These are phyloP conservation scores for Nixonia krombeini DNA, from an alignment of 1,140 invertebrate genomes.

Conservation along the genomic window DNA sequence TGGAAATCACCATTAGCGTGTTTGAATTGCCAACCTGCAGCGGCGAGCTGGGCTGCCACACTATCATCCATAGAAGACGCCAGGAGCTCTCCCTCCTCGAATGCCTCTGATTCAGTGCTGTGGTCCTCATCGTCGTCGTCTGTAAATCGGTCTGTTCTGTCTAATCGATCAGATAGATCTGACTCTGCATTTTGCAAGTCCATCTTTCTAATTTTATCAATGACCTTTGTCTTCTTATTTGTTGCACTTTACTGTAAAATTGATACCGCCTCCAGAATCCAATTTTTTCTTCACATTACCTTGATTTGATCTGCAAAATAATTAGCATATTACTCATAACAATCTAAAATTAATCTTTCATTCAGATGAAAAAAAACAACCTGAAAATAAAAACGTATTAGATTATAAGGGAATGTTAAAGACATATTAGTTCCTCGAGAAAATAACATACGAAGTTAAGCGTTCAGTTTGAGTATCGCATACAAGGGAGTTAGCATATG, in stretches of 20 bases:
- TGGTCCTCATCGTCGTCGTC: constrained; percentile 86
- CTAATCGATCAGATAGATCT: constrained; percentile 48
- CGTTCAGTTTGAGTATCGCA: too few relatives aligned
- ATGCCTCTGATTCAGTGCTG: constrained; percentile 81
- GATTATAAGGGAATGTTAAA: too few relatives aligned
- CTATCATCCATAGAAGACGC: constrained; percentile 90
- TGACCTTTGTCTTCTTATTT: not conserved
- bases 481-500: too few relatives aligned
- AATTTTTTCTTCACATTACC: not conserved
- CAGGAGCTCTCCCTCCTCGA: constrained; percentile 82
- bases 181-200: constrained; percentile 32
- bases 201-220: constrained; percentile 8
- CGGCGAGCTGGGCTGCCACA: constrained; percentile 94
- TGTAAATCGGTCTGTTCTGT: constrained; percentile 77
- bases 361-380: not conserved
- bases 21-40: constrained; percentile 83
- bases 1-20: constrained; percentile 73
- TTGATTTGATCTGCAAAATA: not conserved
- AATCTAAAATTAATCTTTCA: not conserved
- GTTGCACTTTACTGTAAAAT: not conserved
- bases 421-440: too few relatives aligned
- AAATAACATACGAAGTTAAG: too few relatives aligned
- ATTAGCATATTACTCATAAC: not conserved
- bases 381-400: too few relatives aligned
- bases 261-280: not conserved